phyloP scores from a whole-genome alignment of 1,140 invertebrate genomes.

The Drosophila tsacasi region DNA sequence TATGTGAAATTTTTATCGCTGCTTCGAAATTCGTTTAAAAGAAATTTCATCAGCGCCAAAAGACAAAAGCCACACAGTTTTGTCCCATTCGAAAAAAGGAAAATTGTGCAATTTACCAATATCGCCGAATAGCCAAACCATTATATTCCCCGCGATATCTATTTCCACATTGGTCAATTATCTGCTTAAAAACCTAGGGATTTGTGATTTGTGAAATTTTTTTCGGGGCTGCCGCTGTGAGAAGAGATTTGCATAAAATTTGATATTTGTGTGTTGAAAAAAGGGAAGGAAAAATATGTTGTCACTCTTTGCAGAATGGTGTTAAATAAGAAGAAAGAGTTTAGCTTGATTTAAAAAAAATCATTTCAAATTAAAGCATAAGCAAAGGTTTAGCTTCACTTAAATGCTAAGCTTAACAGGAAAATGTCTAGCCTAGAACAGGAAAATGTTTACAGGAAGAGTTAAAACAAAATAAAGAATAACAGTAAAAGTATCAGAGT shows the following conservation, averaged over 20 bases:
- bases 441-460: background rate
- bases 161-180: constrained; percentile 55
- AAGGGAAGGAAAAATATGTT: constrained; percentile 1
- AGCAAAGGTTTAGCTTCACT: background rate
- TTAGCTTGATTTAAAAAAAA: background rate
- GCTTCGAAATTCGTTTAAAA: constrained; percentile 39
- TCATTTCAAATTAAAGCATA: background rate
- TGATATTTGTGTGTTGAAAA: constrained; percentile 46
- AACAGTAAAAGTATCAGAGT: background rate
- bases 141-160: constrained; percentile 12
- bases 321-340: background rate
- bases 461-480: background rate
- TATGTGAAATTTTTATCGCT: constrained; percentile 48
- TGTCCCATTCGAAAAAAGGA: constrained; percentile 19
- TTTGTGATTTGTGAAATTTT: constrained; percentile 67
- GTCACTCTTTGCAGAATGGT: background rate
- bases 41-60: constrained; percentile 44
- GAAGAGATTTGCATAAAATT: constrained; percentile 75
- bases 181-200: constrained; percentile 61
- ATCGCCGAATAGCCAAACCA: constrained; percentile 27
- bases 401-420: too few species aligned
- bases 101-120: constrained; percentile 61
- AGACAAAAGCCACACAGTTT: constrained; percentile 29
- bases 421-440: too few species aligned
- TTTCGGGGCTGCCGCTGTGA: constrained; percentile 1